A percentile compares a stretch with the other conserved stretches of the same genome.
phyloP scores from a whole-genome alignment of 2,113 vertebrate genomes.

The Hassar affinis region DNA sequence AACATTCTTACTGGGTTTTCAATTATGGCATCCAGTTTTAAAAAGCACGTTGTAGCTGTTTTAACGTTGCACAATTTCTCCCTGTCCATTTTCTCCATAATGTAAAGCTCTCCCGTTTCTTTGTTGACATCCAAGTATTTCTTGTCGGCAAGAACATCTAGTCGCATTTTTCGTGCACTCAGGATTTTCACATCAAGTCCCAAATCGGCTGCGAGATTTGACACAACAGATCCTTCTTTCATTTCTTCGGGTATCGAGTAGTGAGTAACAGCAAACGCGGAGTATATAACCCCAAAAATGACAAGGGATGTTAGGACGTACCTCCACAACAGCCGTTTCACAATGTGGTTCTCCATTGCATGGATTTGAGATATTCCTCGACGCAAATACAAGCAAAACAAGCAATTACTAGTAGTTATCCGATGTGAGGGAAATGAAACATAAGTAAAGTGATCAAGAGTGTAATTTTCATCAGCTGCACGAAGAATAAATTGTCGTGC shows the following conservation, averaged over 20 bases:
- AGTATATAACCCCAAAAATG: no score
- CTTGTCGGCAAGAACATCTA: conserved; percentile 48
- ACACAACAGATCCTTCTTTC: conserved; percentile 37
- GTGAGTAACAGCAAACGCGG: conserved; percentile 29
- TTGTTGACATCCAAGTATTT: conserved; percentile 70
- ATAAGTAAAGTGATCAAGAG: no score
- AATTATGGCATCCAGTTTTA: conserved; percentile 47
- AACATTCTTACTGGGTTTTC: conserved; percentile 56
- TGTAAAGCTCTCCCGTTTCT: conserved; percentile 69
- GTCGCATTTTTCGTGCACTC: conserved; percentile 47
- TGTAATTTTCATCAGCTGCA: no score
- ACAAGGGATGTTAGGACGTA: no score
- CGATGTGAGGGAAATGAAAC: no score
- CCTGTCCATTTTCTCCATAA: conserved; percentile 64
- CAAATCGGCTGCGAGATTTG: conserved; percentile 68
- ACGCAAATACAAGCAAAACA: no score
- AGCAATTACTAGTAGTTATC: no score
- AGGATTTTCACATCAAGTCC: conserved; percentile 58
- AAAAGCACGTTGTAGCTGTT: conserved; percentile 34
- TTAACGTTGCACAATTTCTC: conserved; percentile 53
- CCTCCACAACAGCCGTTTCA: no score
- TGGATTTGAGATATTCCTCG: no score
- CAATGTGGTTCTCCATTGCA: no score
- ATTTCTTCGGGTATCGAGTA: conserved; percentile 47
- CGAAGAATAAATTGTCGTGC: no score